Conservation (phyloP, 2,797 vertebrate genomes). For the Crenuchus spilurus region DNA sequence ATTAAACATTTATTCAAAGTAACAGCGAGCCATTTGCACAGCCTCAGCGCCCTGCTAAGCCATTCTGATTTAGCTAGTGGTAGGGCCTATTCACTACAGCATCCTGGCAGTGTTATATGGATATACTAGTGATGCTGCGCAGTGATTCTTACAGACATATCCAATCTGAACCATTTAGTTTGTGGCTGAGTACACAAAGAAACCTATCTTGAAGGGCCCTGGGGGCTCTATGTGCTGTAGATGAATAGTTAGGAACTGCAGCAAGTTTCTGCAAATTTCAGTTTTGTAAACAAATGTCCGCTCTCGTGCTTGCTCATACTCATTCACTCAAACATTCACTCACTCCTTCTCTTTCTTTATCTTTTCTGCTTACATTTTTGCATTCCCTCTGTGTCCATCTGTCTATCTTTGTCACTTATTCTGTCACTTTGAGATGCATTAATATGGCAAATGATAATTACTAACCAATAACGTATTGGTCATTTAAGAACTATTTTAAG, state of each 20-base stretch:
- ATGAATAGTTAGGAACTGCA: background rate
- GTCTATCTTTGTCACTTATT: no score
- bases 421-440: no score
- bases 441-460: no score
- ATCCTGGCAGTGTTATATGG: background rate
- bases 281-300: background rate
- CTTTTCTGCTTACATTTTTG: background rate
- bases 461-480: no score
- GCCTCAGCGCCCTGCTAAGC: background rate
- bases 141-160: background rate
- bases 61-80: background rate
- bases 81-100: background rate
- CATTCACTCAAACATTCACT: no score
- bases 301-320: background rate
- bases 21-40: background rate
- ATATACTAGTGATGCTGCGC: background rate
- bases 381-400: background rate
- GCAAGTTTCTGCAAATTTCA: background rate
- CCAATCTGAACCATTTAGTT: background rate
- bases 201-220: background rate
- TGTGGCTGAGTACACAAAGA: background rate
- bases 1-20: constrained; percentile 11
- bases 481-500: no score
- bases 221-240: background rate
- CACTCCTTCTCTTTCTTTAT: background rate